Base-by-base conservation (phyloP, 2,797 vertebrate species). In the Helarctos malayanus region DNA sequence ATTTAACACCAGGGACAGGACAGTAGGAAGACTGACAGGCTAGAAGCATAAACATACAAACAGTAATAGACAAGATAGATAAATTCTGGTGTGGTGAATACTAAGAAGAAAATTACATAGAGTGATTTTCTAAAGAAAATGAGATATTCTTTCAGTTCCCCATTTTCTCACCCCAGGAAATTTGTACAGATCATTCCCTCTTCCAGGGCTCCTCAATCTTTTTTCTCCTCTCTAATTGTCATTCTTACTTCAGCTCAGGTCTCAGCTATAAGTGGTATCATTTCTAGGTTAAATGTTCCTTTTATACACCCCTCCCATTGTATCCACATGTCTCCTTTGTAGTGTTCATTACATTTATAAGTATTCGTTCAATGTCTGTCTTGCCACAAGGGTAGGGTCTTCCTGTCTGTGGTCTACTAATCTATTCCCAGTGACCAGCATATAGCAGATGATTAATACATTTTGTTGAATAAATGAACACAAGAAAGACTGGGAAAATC, bases 11-110 rank as follows among this genome's bases (percentile, higher is more conserved):
- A 11, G 27, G 32, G 47, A 16, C 0, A 0, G 32, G 56, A 35
- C 59, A 85, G 52, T 38, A 27, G 69, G 47, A 94, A 97, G 32
- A 68, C 38, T 57, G 82, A 91, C 16, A 73, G 57, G 87, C 45
- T 78, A 79, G 68, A 92, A 94, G 87, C 49, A 69, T 54, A 92
- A 25, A 91, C 91, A 89, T 90, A 80, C 76, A 95, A 89, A 89
- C 23, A 94, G 76, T 71, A 88, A 95, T 29, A 80, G 52, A 91
- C 29, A 68, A 78, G 23, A 52, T 69, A 85, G 18, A 56, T 75
- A 85, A 57, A 96, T 79, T 93, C 35, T 35, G 0, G 29, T 63
- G 78, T 35, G 56, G 25, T n/a, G 23, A 71, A 49, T 35, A 29
- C 25, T 80, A 76, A 52, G 49, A 87, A 90, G 80, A 93, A 95